Conservation (phyloP, 2,797 vertebrate species). For the Mareca penelope region DNA sequence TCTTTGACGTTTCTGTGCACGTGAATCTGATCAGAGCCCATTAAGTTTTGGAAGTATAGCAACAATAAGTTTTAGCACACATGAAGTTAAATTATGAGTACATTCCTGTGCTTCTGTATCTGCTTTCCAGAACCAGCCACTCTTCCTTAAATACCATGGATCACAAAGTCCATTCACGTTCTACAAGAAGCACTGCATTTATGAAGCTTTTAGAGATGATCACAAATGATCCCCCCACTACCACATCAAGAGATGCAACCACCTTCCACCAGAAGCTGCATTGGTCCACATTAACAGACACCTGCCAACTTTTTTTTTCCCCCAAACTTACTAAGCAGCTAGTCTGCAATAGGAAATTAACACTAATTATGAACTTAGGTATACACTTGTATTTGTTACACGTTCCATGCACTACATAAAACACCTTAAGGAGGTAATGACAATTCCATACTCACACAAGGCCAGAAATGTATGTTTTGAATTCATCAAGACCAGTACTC, state of each 20-base stretch:
- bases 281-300: neutral
- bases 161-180: neutral
- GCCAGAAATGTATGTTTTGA: slow-evolving; percentile 99
- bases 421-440: neutral
- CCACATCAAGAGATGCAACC: neutral
- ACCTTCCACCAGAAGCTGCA: neutral
- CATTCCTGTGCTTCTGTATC: neutral
- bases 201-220: rapidly evolving
- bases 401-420: too few relatives aligned
- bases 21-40: neutral
- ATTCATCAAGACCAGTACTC: slow-evolving; percentile 98
- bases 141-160: neutral
- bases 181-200: neutral
- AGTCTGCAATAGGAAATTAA: neutral
- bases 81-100: neutral
- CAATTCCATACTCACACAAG: slow-evolving; percentile 88
- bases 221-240: neutral
- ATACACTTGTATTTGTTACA: rapidly evolving
- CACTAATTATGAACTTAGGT: neutral
- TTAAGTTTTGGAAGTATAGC: neutral
- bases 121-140: neutral
- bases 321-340: neutral
- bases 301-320: too few relatives aligned
- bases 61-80: neutral
- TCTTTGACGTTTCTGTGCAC: neutral